phyloP scores from a whole-genome alignment of 2,113 vertebrate genomes.

The Apus apus region DNA sequence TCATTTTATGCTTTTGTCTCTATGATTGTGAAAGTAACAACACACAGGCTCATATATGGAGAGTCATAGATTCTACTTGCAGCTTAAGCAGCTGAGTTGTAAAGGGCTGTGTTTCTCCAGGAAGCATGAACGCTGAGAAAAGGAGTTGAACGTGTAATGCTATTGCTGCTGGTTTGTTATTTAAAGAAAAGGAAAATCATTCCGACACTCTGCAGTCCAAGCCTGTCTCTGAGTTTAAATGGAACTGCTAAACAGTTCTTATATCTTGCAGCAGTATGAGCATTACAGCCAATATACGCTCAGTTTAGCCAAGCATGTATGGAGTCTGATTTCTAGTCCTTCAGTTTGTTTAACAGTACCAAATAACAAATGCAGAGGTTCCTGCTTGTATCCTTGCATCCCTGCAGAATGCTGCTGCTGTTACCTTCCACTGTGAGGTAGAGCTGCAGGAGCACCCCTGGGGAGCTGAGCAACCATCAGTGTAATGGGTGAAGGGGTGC shows the following conservation, averaged over 20 bases:
- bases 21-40: background rate
- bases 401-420: background rate
- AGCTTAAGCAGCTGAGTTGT: background rate
- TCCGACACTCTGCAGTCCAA: background rate
- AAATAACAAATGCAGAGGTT: background rate
- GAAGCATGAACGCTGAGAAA: background rate
- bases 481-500: background rate
- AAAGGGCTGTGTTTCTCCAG: background rate
- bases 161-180: background rate
- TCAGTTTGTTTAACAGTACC: background rate
- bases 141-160: background rate
- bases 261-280: background rate
- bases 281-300: background rate
- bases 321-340: background rate
- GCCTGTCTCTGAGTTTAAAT: background rate
- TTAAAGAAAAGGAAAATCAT: background rate
- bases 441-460: background rate
- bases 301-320: background rate
- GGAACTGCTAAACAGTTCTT: background rate
- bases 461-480: background rate
- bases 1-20: background rate
- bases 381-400: fast-evolving
- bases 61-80: background rate
- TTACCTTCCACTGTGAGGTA: background rate
- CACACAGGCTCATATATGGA: background rate